Evolutionary conservation across 2,888 invertebrate genomes (phyloP).

Genomic region (Agrotis exclamationis): DNA sequence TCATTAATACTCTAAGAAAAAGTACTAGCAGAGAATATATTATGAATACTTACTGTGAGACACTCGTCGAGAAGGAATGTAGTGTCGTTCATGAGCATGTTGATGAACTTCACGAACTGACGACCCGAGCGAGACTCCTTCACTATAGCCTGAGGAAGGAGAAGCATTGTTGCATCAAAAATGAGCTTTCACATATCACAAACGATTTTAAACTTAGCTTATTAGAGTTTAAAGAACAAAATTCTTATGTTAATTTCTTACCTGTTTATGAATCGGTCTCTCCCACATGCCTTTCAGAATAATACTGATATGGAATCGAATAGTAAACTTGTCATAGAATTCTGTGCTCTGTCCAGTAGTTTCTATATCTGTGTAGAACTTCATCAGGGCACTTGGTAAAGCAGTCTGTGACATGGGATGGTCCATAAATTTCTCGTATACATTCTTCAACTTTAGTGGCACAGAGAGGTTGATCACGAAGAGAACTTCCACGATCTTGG

Average conservation of each 20-base stretch:
- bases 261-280: constrained; percentile 94
- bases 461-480: constrained; percentile 95
- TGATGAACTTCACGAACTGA: constrained; percentile 98
- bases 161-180: background rate
- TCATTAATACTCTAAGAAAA: no score
- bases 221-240: background rate
- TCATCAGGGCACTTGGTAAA: constrained; percentile 98
- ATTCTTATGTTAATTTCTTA: constrained; percentile 53
- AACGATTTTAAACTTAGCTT: background rate
- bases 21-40: background rate
- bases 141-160: constrained; percentile 93
- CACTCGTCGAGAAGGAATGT: constrained; percentile 99
- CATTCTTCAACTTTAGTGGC: constrained; percentile 87
- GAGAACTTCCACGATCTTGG: constrained; percentile 98
- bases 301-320: constrained; percentile 99
- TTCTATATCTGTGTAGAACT: constrained; percentile 99
- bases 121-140: constrained; percentile 97
- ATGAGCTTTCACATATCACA: no score
- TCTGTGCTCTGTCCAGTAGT: constrained; percentile 99
- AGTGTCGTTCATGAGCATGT: constrained; percentile 99
- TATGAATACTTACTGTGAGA: constrained; percentile 80
- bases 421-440: constrained; percentile 95
- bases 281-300: constrained; percentile 99
- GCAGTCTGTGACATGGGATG: constrained; percentile 94
- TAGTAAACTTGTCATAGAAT: constrained; percentile 99